Evolutionary conservation across 37 sponge, comb jelly and placozoan genomes (phyloP).

Genomic region (Haliclona indistincta): DNA sequence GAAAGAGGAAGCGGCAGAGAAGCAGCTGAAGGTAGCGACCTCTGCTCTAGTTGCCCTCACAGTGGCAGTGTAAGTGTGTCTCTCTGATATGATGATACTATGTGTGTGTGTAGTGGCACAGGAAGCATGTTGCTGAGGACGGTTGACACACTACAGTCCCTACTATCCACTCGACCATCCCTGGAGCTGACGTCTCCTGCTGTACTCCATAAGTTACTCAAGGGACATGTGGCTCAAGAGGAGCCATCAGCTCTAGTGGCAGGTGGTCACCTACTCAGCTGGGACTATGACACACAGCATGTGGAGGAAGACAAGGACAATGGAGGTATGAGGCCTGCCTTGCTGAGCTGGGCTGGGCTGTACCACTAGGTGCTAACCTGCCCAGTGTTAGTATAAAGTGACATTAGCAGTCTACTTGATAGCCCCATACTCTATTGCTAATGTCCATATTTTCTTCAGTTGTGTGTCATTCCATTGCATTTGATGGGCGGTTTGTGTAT

Average conservation of each 20-base stretch:
- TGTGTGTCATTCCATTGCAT: slow-evolving; percentile 55
- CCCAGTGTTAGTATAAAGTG: background rate
- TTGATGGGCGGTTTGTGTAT: slow-evolving; percentile 77
- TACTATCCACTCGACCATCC: slow-evolving; percentile 20
- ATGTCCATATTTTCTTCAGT: background rate
- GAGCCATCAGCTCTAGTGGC: slow-evolving; percentile 40
- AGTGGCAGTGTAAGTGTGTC: slow-evolving; percentile 75
- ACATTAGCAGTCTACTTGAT: background rate
- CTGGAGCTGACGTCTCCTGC: slow-evolving; percentile 46
- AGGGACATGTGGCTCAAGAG: slow-evolving; percentile 28
- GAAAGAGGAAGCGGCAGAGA: slow-evolving; percentile 11
- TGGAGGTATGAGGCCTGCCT: slow-evolving; percentile 5
- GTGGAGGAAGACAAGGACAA: slow-evolving; percentile 35
- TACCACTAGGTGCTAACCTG: background rate
- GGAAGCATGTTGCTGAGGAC: slow-evolving; percentile 63
- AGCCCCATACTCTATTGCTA: background rate
- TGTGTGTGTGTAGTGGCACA: slow-evolving; percentile 38
- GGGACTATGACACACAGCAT: slow-evolving; percentile 69
- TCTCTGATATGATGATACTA: background rate
- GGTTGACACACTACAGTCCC: slow-evolving; percentile 55
- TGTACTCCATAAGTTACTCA: slow-evolving; percentile 43
- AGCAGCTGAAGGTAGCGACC: slow-evolving; percentile 55
- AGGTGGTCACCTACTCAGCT: slow-evolving; percentile 51
- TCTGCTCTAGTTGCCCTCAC: slow-evolving; percentile 78
- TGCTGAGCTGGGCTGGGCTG: background rate